Percentiles rank a stretch among this genome's conserved stretches.
Evolutionary conservation across 2,113 vertebrate genomes (phyloP).

Genomic region (Melospiza georgiana): DNA sequence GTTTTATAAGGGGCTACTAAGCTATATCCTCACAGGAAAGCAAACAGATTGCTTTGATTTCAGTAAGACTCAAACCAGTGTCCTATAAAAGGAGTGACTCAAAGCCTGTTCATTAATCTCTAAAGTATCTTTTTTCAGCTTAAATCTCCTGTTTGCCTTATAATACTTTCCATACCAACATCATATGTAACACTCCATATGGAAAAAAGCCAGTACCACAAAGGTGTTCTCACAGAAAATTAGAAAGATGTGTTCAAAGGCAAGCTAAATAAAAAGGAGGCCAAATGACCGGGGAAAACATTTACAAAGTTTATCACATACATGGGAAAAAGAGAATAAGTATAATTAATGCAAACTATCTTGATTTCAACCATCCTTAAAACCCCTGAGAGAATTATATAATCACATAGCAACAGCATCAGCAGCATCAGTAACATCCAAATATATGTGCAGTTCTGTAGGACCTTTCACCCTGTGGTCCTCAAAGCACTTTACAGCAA

Average conservation of each 20-base stretch:
- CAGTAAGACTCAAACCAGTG: not conserved
- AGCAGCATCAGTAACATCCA: not conserved
- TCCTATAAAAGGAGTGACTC: not conserved
- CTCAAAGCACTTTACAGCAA: not conserved
- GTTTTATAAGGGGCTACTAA: not conserved
- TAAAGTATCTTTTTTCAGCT: slow-evolving; percentile 19
- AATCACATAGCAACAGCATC: not conserved
- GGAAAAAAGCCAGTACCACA: not conserved
- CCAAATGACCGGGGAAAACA: not conserved
- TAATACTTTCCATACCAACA: slow-evolving; percentile 45
- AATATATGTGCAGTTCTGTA: not conserved
- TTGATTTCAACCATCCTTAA: not conserved
- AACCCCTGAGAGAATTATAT: not conserved
- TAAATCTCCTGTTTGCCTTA: not conserved
- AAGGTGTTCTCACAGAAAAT: slow-evolving; percentile 28
- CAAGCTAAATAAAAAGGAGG: not conserved
- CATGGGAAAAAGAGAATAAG: not conserved
- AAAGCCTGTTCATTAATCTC: not conserved
- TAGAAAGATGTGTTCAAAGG: slow-evolving; percentile 15
- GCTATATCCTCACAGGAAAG: not conserved
- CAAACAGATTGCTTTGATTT: slow-evolving; percentile 18
- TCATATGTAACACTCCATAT: not conserved
- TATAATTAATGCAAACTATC: not conserved
- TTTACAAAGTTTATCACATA: not conserved
- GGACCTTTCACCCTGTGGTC: not conserved